Conservation (phyloP, 2,888 invertebrate genomes). For the Eurytoma californica region DNA sequence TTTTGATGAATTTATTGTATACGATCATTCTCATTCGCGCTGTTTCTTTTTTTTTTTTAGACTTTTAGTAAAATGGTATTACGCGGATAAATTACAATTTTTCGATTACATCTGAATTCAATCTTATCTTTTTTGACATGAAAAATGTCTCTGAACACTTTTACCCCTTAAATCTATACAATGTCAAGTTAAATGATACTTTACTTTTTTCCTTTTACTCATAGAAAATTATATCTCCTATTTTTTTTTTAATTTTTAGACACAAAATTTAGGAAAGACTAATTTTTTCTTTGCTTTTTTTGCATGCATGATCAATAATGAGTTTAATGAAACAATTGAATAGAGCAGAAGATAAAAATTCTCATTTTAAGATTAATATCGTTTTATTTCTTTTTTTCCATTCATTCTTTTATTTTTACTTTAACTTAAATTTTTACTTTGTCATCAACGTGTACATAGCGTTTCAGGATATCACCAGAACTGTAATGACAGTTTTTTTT, state of each 20-base stretch:
- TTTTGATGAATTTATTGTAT: conserved; percentile 50
- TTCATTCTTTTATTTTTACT: background rate
- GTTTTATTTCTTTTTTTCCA: background rate
- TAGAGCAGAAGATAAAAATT: conserved; percentile 30
- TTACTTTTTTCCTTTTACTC: conserved; percentile 17
- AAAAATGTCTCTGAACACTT: conserved; percentile 43
- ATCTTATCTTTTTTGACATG: conserved; percentile 22
- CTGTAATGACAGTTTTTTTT: background rate
- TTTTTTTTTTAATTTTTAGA: background rate
- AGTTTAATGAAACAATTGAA: conserved; percentile 12
- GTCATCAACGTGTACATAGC: conserved; percentile 35
- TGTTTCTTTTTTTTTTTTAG: conserved; percentile 8
- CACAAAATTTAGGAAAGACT: background rate
- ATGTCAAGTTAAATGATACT: conserved; percentile 40
- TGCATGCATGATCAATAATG: background rate
- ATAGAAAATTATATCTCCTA: conserved; percentile 10
- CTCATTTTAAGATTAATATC: conserved; percentile 2
- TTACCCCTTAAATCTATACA: conserved; percentile 46
- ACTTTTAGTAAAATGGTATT: conserved; percentile 8
- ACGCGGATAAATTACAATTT: conserved; percentile 11
- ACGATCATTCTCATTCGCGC: conserved; percentile 23
- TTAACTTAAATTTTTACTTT: conserved; percentile 7
- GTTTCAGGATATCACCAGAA: conserved; percentile 24
- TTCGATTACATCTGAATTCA: conserved; percentile 15
- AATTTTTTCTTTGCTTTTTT: conserved; percentile 7